phyloP scores from a whole-genome alignment of 1,140 invertebrate species.

The Neodiprion pinetum region DNA sequence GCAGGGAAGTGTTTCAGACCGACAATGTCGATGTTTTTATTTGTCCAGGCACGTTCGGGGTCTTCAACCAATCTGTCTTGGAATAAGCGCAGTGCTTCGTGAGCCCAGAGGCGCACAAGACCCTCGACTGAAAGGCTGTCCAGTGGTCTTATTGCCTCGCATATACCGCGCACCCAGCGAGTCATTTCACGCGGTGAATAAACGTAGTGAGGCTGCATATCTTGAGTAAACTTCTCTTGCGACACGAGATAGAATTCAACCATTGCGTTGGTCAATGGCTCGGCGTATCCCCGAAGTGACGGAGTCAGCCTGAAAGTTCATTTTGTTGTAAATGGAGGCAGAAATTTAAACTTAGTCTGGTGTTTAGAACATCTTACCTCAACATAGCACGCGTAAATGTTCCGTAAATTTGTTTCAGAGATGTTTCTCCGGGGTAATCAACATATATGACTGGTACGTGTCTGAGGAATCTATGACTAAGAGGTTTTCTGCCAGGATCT shows the following conservation, averaged over 20 bases:
- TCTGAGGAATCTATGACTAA: slow-evolving; percentile 91
- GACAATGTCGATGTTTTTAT: slow-evolving; percentile 95
- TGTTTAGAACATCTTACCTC: slow-evolving; percentile 54
- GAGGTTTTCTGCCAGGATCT: slow-evolving; percentile 97
- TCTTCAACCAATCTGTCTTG: slow-evolving; percentile 96
- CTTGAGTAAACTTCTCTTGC: slow-evolving; percentile 98
- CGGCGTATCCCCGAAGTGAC: slow-evolving; percentile 88
- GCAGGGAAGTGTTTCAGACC: slow-evolving; percentile 95
- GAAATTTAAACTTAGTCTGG: slow-evolving; percentile 10
- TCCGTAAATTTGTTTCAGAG: slow-evolving; percentile 97
- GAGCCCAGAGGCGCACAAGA: slow-evolving; percentile 96
- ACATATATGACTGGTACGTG: slow-evolving; percentile 99
- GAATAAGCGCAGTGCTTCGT: slow-evolving; percentile 97
- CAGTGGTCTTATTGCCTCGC: slow-evolving; percentile 95
- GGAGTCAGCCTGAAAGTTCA: slow-evolving; percentile 73
- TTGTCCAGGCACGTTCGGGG: slow-evolving; percentile 95
- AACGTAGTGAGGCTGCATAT: slow-evolving; percentile 99
- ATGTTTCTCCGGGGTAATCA: slow-evolving; percentile 98
- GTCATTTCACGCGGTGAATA: slow-evolving; percentile 99
- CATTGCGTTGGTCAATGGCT: slow-evolving; percentile 98
- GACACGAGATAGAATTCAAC: slow-evolving; percentile 97
- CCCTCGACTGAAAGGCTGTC: slow-evolving; percentile 93
- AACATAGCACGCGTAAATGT: slow-evolving; percentile 98
- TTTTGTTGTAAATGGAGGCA: slow-evolving; percentile 15
- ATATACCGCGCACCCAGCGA: slow-evolving; percentile 98